Base-by-base conservation (phyloP, 2,113 vertebrate species). In the Zeus faber region DNA sequence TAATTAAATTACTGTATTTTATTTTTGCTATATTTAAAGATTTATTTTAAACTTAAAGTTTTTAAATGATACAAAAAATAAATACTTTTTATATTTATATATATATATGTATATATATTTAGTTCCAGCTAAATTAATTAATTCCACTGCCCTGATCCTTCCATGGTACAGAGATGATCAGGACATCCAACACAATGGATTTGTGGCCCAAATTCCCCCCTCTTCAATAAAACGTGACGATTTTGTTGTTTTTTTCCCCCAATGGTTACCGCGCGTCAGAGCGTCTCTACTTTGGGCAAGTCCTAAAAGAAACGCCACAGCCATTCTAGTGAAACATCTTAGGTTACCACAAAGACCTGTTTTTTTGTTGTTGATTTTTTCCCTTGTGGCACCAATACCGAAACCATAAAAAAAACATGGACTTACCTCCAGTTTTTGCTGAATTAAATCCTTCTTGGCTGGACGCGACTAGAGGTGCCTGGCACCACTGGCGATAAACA, bases 401-500 rank as follows among this genome's bases (percentile, higher is more conserved):
- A 55, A 79, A 75, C 74, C 69, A 75, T 77, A 63, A 84, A 79
- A 79, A 65, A 46, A 23, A 61, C 4, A 1, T 49, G 49, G 58
- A 22, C n/a, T 25, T 62, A 72, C 54, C 76, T 72, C 67, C 16
- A 5, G 13, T 59, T 48, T 81, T 76, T 75, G 56, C 45, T 63
- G 26, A 58, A 58, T 25, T 53, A 66, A 56, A 72, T 7, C 25
- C 53, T 62, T 35, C 39, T n/a, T 51, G 67, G 52, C 53, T 52
- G 13, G 33, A 54, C 1, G 31, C 55, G 47, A 58, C 41, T n/a
- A 54, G 37, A 48, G 45, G 57, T 64, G 45, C 39, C 64, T 74
- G 77, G 56, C 58, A 58, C 40, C 17, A 4, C 5, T 58, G 5
- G 13, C 25, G 16, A 43, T 76, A 77, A 76, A 84, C 65, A 82